Evolutionary conservation across 2,113 vertebrate species (phyloP), one percentile per base, ranked within the genome.

Genomic region (Coregonus clupeaformis): DNA sequence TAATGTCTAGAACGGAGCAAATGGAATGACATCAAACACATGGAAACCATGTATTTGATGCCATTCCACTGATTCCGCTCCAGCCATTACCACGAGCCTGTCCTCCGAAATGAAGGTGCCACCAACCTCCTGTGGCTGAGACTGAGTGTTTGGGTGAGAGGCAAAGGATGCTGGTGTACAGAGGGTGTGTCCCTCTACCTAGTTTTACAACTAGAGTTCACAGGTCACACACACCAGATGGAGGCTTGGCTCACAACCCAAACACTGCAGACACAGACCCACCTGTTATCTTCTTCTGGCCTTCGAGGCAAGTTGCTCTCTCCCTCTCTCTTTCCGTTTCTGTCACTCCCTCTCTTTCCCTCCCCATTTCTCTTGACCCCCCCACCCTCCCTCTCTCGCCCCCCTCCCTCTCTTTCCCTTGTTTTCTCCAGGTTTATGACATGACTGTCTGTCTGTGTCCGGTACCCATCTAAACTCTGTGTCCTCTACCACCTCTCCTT

Each of bases 281-380:
- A 87, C 82, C 84, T 86, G 72, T 69, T 80, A 79, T 69, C 64
- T 32, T 65, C 84, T 86, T 70, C 67, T 81, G 80, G 73, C 60
- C 24, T 65, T 36, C 6, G 29, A 57, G 55, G 63, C 55, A n/a
- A 60, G n/a, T 67, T 14, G 68, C 47, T 32, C 27, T 52, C 14
- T 18, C 2, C 30, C 29, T 20, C 30, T 36, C 18, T 20, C 29
- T 20, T 14, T 65, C 27, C 5, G 3, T 65, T 65, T 65, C 74
- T 42, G 18, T 22, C 65, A 3, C 45, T 57, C 49, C 14, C 45
- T 30, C 62, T 12, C 63, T 66, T 25, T 20, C 13, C n/a, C 27
- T 59, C 71, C 57, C 20, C 71, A 3, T 65, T 9, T 64, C 62
- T 30, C 11, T 65, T 25, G 25, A 22, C 25, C 11, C 63, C 5